These are phyloP conservation scores for Acanthornis magna DNA, from an alignment of 2,797 vertebrate species.

Conservation along the genomic window DNA sequence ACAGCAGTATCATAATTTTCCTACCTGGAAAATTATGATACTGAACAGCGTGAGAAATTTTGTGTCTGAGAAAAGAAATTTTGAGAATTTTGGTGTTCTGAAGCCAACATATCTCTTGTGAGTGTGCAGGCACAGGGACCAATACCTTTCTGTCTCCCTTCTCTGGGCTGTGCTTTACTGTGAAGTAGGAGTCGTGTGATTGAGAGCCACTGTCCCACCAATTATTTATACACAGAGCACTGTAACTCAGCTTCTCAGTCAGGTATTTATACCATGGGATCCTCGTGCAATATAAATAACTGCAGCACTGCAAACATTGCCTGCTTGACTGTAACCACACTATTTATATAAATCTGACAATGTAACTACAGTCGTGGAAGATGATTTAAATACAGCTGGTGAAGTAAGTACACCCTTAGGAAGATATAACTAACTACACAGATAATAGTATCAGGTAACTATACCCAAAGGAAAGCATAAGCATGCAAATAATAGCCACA, in stretches of 20 bases:
- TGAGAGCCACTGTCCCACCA: not conserved
- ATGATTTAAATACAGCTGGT: not conserved
- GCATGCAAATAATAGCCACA: slow-evolving; percentile 39
- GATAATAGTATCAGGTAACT: slow-evolving; percentile 47
- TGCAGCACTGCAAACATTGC: not conserved
- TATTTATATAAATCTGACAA: slow-evolving; percentile 20
- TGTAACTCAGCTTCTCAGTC: not conserved
- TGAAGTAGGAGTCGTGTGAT: accelerated
- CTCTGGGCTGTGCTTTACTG: not conserved
- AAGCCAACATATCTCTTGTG: not conserved
- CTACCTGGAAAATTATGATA: not conserved
- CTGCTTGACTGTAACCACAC: not conserved
- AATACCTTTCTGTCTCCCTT: not conserved
- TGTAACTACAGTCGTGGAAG: not conserved
- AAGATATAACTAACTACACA: slow-evolving; percentile 28
- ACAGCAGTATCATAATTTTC: not conserved
- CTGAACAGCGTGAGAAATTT: not conserved
- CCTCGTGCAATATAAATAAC: not conserved
- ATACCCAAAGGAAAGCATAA: slow-evolving; percentile 24
- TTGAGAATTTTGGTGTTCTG: not conserved
- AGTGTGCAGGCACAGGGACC: not conserved
- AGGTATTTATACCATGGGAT: slow-evolving; percentile 29
- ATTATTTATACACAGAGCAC: not conserved
- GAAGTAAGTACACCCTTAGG: slow-evolving; percentile 26
- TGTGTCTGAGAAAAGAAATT: not conserved